phyloP scores from a whole-genome alignment of 2,113 vertebrate genomes.

The Herpetotheres cachinnans region DNA sequence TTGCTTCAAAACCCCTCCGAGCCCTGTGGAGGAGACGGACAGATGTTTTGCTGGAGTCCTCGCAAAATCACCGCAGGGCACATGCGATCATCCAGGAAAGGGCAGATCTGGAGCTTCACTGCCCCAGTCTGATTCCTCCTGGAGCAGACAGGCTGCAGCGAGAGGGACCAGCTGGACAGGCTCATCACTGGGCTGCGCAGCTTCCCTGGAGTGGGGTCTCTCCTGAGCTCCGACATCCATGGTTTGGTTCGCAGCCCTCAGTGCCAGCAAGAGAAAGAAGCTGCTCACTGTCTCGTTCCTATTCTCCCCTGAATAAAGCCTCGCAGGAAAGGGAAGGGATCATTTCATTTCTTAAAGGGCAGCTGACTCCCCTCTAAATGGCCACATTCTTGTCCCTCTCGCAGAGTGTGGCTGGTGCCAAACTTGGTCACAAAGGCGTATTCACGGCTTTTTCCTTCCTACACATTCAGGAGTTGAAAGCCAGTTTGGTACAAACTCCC shows the following conservation, averaged over 20 bases:
- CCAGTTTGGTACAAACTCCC: conserved; percentile 60
- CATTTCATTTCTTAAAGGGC: conserved; percentile 65
- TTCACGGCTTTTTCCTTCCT: conserved; percentile 69
- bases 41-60: neutral
- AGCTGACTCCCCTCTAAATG: conserved; percentile 68
- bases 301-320: conserved; percentile 53
- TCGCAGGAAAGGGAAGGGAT: conserved; percentile 56
- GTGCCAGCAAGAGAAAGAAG: conserved; percentile 36
- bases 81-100: rapidly evolving
- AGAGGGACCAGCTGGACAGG: neutral
- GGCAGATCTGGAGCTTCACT: neutral
- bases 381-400: conserved; percentile 66
- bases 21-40: neutral
- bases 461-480: conserved; percentile 64
- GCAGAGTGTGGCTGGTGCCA: conserved; percentile 34
- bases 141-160: neutral
- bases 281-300: conserved; percentile 27
- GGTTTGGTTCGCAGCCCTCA: neutral
- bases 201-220: neutral
- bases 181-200: neutral
- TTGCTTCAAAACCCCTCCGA: neutral
- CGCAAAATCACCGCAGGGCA: rapidly evolving
- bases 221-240: rapidly evolving
- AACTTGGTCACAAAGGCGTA: conserved; percentile 64
- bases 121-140: neutral